Evolutionary conservation across 1,140 invertebrate genomes (phyloP), one percentile per base, ranked within the genome.

Genomic region (Zelostemma sp.): DNA sequence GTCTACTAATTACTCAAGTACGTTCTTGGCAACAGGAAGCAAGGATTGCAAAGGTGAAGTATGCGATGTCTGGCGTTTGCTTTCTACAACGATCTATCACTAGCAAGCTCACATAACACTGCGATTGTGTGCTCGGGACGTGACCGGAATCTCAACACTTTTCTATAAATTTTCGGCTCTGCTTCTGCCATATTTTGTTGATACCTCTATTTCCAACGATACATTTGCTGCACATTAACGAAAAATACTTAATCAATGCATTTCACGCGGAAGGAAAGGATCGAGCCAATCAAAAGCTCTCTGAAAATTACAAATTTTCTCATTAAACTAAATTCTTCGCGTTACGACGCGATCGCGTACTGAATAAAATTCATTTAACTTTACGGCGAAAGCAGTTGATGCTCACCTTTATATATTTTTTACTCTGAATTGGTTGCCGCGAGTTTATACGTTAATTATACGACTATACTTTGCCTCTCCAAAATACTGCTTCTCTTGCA

Each of bases 131-230:
- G 38, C 45, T 28, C 45, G 47, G 49, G 53, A 68, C 66, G 66
- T 68, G 66, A 63, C 59, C 63, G 18, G 66, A 54, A 58, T 68
- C 19, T 21, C 38, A 35, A 59, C 48, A 18, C 45, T 61, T 53
- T 31, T 46, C 60, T 41, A 63, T 63, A 68, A 59, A 68, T 63
- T 55, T 55, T 61, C 49, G 50, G 18, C 31, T 38, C n/a, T 14
- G 17, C 14, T 51, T 25, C 50, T 56, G 51, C 38, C n/a, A 46
- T 46, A 56, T 62, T 68, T 11, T 31, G 28, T n/a, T 11, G 54
- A 68, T 68, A 58, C 54, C 58, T 60, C 57, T 41, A 67, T 60
- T 60, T 55, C 51, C 56, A 46, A 4, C 57, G 57, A 56, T 67
- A 66, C 55, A 45, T 48, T 12, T 35, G 41, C 31, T 21, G 31